Percentiles rank a stretch among this genome's conserved stretches.
Conservation (phyloP, 2,113 vertebrate genomes). For the Pimephales promelas region DNA sequence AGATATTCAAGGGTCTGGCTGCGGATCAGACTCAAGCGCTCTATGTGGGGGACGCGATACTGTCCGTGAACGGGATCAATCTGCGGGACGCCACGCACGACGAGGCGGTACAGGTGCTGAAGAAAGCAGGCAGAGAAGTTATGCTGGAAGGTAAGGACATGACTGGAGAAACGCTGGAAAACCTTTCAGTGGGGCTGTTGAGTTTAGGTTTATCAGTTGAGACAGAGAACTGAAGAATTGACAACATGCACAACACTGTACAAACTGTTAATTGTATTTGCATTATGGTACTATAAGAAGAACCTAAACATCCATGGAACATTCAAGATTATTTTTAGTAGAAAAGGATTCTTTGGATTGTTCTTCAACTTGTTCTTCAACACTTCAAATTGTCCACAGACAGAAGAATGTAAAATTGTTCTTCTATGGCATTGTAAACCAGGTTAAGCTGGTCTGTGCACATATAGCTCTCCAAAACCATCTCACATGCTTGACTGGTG, state of each 20-base stretch:
- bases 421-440: too few species aligned
- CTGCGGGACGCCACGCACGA: slow-evolving; percentile 96
- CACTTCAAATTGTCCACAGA: too few species aligned
- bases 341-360: too few species aligned
- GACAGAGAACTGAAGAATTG: background rate
- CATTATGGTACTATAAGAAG: too few species aligned
- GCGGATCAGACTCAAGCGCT: slow-evolving; percentile 95
- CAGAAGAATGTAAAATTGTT: too few species aligned
- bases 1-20: slow-evolving; percentile 95
- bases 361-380: too few species aligned
- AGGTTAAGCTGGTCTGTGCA: too few species aligned
- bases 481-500: background rate
- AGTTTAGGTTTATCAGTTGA: background rate
- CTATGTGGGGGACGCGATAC: slow-evolving; percentile 95
- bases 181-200: background rate
- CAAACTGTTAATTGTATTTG: too few species aligned
- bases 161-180: background rate
- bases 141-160: slow-evolving; percentile 87
- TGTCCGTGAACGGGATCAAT: slow-evolving; percentile 91
- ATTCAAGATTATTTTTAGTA: too few species aligned
- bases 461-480: background rate
- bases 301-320: too few species aligned
- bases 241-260: background rate
- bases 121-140: slow-evolving; percentile 91
- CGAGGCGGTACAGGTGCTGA: slow-evolving; percentile 94